Evolutionary conservation across 2,113 vertebrate genomes (phyloP).

Genomic region (Haemorhous mexicanus): DNA sequence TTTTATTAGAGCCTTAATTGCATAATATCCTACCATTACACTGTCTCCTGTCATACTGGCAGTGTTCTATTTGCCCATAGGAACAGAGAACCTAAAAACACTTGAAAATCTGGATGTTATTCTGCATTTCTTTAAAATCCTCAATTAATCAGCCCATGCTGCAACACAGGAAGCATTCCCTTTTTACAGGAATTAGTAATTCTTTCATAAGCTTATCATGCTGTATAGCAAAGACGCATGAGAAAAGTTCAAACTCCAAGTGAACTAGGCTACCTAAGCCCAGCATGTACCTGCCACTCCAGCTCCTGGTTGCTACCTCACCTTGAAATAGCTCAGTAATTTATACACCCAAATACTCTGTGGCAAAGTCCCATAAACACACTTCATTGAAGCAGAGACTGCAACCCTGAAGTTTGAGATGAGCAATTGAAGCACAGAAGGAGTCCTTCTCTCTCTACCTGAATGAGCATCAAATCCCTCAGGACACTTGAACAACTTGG

Average conservation of each 20-base stretch:
- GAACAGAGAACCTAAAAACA: neutral
- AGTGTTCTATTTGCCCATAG: neutral
- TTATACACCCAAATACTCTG: neutral
- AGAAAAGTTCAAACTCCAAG: neutral
- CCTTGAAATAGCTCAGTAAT: neutral
- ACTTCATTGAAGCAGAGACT: neutral
- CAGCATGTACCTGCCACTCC: neutral
- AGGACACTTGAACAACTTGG: neutral
- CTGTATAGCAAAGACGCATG: neutral
- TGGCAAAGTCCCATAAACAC: neutral
- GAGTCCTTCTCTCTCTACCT: neutral
- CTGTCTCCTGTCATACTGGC: neutral
- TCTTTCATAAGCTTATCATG: neutral
- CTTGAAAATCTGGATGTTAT: neutral
- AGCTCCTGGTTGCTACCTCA: neutral
- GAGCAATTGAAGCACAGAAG: neutral
- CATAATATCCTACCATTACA: neutral
- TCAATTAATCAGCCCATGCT: neutral
- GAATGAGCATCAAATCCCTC: neutral
- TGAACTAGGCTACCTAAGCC: neutral
- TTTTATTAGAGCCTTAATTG: conserved; percentile 23
- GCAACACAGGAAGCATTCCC: neutral
- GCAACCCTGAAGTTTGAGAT: neutral
- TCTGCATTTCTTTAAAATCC: neutral
- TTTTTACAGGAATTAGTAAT: neutral